Percentiles rank a stretch among this genome's conserved stretches.
phyloP scores from a whole-genome alignment of 2,797 vertebrate genomes.

The Echiichthys vipera region DNA sequence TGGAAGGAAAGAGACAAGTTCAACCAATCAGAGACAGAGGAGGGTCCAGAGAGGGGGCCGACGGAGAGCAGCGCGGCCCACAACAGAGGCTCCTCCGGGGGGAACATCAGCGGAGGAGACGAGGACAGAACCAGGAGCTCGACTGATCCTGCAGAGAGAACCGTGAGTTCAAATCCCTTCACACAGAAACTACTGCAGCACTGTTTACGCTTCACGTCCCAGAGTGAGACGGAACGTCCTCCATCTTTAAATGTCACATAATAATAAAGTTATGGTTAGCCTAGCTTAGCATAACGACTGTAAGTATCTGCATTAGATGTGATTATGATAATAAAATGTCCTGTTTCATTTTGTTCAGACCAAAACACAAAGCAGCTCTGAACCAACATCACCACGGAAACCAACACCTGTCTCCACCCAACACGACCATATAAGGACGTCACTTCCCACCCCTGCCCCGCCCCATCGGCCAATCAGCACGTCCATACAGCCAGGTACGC shows the following conservation, averaged over 20 bases:
- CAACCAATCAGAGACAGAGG: constrained; percentile 79
- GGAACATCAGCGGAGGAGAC: constrained; percentile 15
- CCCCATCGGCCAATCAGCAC: constrained; percentile 20
- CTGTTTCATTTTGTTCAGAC: constrained; percentile 39
- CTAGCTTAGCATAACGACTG: background rate
- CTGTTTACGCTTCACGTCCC: no score
- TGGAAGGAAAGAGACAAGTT: constrained; percentile 66
- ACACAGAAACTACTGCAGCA: no score
- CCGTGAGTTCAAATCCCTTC: no score
- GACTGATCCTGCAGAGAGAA: constrained; percentile 11
- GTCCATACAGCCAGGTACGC: constrained; percentile 61
- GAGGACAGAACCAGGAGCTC: constrained; percentile 12
- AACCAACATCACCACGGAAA: constrained; percentile 43
- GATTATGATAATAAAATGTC: no score
- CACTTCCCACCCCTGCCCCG: constrained; percentile 18
- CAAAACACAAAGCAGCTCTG: constrained; percentile 55
- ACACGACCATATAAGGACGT: constrained; percentile 24
- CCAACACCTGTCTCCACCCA: constrained; percentile 54
- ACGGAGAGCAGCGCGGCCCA: constrained; percentile 27
- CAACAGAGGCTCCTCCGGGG: constrained; percentile 26
- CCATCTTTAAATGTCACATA: no score
- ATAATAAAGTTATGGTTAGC: no score
- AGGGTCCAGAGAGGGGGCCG: constrained; percentile 11
- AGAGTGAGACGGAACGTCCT: no score
- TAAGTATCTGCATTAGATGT: no score